Base-by-base conservation (phyloP, 2,888 invertebrate genomes). In the Oligia latruncula region DNA sequence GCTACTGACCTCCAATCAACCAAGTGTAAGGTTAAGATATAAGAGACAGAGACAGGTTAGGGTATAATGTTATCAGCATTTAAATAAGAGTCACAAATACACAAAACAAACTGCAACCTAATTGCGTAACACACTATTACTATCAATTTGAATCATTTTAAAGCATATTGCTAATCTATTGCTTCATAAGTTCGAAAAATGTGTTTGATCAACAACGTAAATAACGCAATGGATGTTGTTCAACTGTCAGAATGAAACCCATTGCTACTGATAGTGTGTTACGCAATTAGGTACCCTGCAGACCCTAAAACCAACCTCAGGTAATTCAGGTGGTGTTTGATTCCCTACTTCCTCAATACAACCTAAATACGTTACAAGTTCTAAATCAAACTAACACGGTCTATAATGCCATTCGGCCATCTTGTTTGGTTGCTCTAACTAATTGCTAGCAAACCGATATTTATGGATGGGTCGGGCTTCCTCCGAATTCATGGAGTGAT, bases 361-460 rank as follows among this genome's bases (percentile, higher is more conserved):
- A 23, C 58, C 58, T 29, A 58, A 77, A 71, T 77, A 62, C 29
- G 29, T 29, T 29, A 29, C 77, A 29, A 67, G 55, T 8, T 6
- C 17, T 85, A 77, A 71, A 87, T 83, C 82, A 82, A 70, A 72
- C 74, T 85, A 89, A 88, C 87, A 80, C 76, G 72, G 68, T 78
- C 80, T 89, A 87, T 89, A 89, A 85, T 83, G 85, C 81, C 77
- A 66, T 75, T 67, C 81, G 35, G 71, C 82, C 89, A 87, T 90
- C 64, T 89, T 78, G 81, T 89, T 83, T 82, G 70, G 79, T 62
- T 52, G 58, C 68, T 67, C 83, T 84, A 87, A 88, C 84, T 86
- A 83, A 90, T 89, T 83, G 84, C 83, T 78, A 40, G 76, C 82
- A 77, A 88, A 90, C 88, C 86, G 49, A 87, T 88, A 88, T 90